Evolutionary conservation across 2,113 vertebrate species (phyloP).

Genomic region (Pseudorectes ferrugineus): DNA sequence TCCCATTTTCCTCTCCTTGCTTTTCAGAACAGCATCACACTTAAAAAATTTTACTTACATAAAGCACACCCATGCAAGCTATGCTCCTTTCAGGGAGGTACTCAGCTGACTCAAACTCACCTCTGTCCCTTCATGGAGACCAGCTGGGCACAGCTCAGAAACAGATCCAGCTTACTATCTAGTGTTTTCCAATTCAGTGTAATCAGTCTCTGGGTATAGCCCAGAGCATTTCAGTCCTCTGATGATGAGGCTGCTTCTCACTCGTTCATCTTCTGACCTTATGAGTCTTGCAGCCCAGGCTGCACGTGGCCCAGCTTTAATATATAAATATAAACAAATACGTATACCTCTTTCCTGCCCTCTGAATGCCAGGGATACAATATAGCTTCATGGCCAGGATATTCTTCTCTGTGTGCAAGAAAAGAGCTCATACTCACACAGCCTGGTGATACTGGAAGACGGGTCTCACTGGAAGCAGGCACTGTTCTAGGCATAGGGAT

Average conservation of each 20-base stretch:
- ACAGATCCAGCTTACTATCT: not conserved
- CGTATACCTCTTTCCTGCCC: not conserved
- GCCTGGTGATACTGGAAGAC: not conserved
- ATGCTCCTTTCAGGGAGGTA: not conserved
- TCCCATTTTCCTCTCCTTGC: not conserved
- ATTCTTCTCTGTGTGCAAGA: not conserved
- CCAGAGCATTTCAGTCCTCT: not conserved
- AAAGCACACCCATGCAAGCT: not conserved
- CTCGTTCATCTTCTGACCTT: not conserved
- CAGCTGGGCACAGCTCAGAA: not conserved
- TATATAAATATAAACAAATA: not conserved
- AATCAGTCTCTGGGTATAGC: not conserved
- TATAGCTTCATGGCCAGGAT: not conserved
- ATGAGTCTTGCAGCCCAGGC: not conserved
- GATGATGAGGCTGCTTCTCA: not conserved
- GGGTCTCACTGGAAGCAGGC: not conserved
- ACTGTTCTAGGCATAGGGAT: not conserved
- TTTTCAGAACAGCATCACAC: not conserved
- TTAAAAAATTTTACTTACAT: not conserved
- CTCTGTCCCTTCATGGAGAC: not conserved
- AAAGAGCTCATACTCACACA: fast-evolving
- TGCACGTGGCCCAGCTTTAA: not conserved
- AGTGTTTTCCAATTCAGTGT: not conserved
- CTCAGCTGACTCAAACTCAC: not conserved
- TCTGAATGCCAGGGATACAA: not conserved